phyloP scores from a whole-genome alignment of 2,113 vertebrate species.

The Rattus rattus region DNA sequence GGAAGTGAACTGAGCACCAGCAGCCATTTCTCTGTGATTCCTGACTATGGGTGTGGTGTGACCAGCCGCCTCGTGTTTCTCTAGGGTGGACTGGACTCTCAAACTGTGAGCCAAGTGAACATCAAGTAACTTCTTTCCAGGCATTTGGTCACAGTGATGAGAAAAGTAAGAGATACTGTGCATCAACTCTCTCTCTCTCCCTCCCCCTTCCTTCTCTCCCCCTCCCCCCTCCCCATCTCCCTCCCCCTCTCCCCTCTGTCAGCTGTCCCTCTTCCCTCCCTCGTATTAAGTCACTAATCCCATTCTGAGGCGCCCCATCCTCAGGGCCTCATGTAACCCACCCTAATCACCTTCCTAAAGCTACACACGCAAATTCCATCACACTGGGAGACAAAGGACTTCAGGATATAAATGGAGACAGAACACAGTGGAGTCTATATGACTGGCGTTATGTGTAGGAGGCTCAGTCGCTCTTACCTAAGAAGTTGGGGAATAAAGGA shows the following conservation, averaged over 20 bases:
- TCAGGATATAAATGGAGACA: neutral
- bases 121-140: neutral
- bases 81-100: too few species aligned
- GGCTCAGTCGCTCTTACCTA: neutral
- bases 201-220: too few species aligned
- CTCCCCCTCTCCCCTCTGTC: too few species aligned
- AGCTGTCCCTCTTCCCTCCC: too few species aligned
- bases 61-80: neutral
- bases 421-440: neutral
- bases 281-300: neutral
- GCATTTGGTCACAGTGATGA: neutral
- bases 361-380: neutral
- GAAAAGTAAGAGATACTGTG: neutral
- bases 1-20: too few species aligned
- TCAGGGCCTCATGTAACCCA: neutral
- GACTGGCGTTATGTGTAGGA: too few species aligned
- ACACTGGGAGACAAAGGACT: fast-evolving
- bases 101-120: neutral
- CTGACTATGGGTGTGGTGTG: neutral
- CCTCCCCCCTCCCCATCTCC: too few species aligned
- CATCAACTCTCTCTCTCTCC: neutral
- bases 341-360: neutral
- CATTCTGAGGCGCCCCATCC: neutral
- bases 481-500: neutral
- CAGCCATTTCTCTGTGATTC: neutral